Evolutionary conservation across 2,797 vertebrate species (phyloP).

Genomic region (Cottoperca gobio): DNA sequence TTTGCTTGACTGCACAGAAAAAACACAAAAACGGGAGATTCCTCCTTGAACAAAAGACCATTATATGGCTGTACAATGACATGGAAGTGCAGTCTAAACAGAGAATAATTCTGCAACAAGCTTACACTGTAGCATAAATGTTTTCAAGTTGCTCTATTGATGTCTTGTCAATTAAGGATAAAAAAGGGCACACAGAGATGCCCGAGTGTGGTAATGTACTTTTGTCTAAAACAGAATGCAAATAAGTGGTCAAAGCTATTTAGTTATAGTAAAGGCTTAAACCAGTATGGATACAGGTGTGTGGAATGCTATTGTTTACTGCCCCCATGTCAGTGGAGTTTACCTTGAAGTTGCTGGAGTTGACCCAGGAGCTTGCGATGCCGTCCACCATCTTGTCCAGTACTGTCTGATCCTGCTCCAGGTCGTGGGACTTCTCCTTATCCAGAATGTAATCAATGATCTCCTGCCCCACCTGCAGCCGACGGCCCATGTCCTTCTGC

Average conservation of each 20-base stretch:
- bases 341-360: constrained; percentile 99
- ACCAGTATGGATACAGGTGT: not conserved
- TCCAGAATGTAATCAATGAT: constrained; percentile 95
- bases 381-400: constrained; percentile 98
- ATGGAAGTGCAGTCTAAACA: constrained; percentile 7
- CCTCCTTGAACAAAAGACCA: constrained; percentile 24
- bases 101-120: not conserved
- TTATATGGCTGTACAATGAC: constrained; percentile 31
- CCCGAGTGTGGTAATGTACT: not conserved
- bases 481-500: constrained; percentile 96
- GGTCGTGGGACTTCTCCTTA: constrained; percentile 93
- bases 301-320: constrained; percentile 15
- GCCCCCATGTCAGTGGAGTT: constrained; percentile 23
- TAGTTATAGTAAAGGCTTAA: not conserved
- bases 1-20: constrained; percentile 12
- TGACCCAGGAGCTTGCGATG: constrained; percentile 96
- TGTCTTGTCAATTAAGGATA: not conserved
- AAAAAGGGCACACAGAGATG: not conserved
- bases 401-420: constrained; percentile 96
- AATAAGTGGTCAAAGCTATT: not conserved
- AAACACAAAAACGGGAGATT: constrained; percentile 44
- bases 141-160: not conserved
- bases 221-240: not conserved
- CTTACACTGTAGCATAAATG: not conserved
- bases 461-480: constrained; percentile 96